Percentiles rank a stretch among this genome's conserved stretches.
Evolutionary conservation across 1,140 invertebrate species (phyloP).

Genomic region (Arctopsyche grandis): DNA sequence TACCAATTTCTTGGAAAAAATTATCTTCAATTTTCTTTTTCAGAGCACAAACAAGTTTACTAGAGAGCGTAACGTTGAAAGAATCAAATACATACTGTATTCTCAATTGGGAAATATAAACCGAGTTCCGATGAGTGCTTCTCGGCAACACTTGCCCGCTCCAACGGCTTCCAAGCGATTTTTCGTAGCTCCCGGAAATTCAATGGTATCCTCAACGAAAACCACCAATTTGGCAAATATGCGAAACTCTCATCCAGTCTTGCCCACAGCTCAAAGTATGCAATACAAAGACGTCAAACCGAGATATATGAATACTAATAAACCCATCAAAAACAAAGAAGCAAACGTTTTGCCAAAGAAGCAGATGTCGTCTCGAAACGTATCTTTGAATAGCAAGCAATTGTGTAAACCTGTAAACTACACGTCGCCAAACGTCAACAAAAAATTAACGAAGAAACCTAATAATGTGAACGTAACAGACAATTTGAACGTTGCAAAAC

Average conservation of each 20-base stretch:
- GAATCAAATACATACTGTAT: constrained; percentile 36
- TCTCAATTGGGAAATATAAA: constrained; percentile 35
- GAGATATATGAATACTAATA: constrained; percentile 19
- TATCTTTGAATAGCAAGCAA: background rate
- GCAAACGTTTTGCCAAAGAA: background rate
- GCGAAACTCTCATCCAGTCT: background rate
- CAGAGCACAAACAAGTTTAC: constrained; percentile 28
- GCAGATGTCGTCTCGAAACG: background rate
- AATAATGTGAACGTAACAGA: background rate
- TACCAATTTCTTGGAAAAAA: no score
- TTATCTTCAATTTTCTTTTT: background rate
- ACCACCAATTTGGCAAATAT: constrained; percentile 4
- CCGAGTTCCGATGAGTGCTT: constrained; percentile 4
- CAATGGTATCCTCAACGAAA: constrained; percentile 36
- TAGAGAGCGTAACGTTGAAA: constrained; percentile 36
- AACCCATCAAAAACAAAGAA: background rate
- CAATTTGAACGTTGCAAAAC: no score
- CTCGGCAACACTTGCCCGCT: constrained; percentile 8
- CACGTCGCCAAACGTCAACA: background rate
- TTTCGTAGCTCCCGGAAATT: constrained; percentile 35
- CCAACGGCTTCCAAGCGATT: constrained; percentile 17
- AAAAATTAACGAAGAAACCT: background rate
- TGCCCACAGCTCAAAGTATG: background rate
- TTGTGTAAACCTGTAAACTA: background rate
- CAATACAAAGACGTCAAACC: constrained; percentile 34